Base-by-base conservation (phyloP, 2,113 vertebrate genomes). In the Todiramphus chloris region DNA sequence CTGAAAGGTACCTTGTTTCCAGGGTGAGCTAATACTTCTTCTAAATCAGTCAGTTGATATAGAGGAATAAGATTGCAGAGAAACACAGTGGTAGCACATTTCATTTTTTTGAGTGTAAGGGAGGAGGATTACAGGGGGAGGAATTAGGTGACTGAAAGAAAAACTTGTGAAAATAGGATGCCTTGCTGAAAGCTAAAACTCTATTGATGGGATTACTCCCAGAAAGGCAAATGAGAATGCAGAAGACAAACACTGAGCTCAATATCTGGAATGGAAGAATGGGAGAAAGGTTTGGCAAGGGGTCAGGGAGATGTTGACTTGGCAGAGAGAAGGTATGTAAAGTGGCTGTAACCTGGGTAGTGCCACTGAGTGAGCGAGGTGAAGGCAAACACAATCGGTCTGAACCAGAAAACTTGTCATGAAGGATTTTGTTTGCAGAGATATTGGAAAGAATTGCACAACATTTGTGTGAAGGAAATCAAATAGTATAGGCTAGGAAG, bases 1-100 rank as follows among this genome's bases (percentile, higher is more conserved):
- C 89, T 93, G 89, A 97, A 94, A 79, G 62, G 66, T 91, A 50
- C 77, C 83, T 95, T 96, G 90, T 95, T 96, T 95, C 96, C 81
- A 84, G 83, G 37, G 91, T 94, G 92, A 96, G 87, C 63, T 87
- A 93, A 87, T 84, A 81, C 69, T n/a, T 28, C 59, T 80, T 78
- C 77, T 84, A 69, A 94, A 94, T 92, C 77, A 89, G 89, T 82
- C 58, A 76, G 83, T 20, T 91, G 73, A 92, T 90, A 68, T 4
- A 87, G 88, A 82, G 83, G 35, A 90, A 23, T 93, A 90, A 93
- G 39, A 41, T 48, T 92, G 80, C 31, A 2, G 44, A 90, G 86
- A 83, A 96, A 81, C 17, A 69, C 72, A 33, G n/a, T 21, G 30
- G 79, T 64, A 92, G 66, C 48, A 10, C 58, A 62, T 95, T 93